Percentiles rank a stretch among this genome's conserved stretches.
These are phyloP conservation scores for Phortica magna DNA, from an alignment of 2,888 invertebrate species.

Conservation along the genomic window DNA sequence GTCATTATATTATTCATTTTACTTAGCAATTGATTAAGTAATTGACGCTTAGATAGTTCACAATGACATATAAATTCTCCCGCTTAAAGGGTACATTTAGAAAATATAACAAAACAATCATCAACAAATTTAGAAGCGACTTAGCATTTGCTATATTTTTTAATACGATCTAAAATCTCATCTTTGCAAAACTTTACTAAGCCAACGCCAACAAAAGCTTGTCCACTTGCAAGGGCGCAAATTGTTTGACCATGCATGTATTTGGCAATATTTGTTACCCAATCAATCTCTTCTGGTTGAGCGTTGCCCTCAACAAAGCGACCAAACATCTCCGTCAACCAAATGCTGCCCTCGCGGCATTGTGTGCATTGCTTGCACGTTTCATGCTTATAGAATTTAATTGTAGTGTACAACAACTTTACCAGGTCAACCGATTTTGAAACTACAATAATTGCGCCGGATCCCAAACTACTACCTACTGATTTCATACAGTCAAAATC, in stretches of 20 bases:
- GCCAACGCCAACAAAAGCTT: conserved; percentile 98
- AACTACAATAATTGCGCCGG: conserved; percentile 99
- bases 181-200: conserved; percentile 96
- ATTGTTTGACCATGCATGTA: conserved; percentile 99
- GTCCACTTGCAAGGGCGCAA: conserved; percentile 97
- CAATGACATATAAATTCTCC: too few species aligned
- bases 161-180: conserved; percentile 90
- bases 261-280: conserved; percentile 97
- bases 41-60: too few species aligned
- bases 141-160: conserved; percentile 74
- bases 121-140: too few species aligned
- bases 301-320: conserved; percentile 93
- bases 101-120: too few species aligned
- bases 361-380: conserved; percentile 99
- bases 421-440: conserved; percentile 97
- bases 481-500: conserved; percentile 97
- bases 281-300: conserved; percentile 95
- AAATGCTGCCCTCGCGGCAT: conserved; percentile 95
- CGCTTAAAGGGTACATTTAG: too few species aligned
- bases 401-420: conserved; percentile 95
- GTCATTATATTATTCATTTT: too few species aligned
- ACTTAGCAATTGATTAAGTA: too few species aligned
- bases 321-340: conserved; percentile 93
- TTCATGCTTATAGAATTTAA: conserved; percentile 98
- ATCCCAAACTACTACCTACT: conserved; percentile 94